Percentiles rank a stretch among this genome's conserved stretches.
Conservation (phyloP, 2,113 vertebrate genomes). For the Xiphophorus couchianus region DNA sequence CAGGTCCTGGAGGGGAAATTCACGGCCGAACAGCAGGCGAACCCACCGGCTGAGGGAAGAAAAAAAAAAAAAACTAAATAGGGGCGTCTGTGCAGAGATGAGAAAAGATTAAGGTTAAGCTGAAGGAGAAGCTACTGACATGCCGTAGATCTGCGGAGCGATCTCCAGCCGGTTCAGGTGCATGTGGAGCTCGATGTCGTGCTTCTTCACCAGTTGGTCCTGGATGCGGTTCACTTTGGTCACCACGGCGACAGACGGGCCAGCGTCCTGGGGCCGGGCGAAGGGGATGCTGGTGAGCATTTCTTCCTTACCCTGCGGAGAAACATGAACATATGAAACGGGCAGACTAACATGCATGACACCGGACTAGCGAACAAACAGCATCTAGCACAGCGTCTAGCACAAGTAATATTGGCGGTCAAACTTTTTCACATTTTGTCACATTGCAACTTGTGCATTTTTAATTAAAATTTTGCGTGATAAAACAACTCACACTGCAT, state of each 20-base stretch:
- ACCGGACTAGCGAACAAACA: not conserved
- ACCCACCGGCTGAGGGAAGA: slow-evolving; percentile 90
- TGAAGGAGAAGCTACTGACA: slow-evolving; percentile 85
- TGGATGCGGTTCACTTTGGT: slow-evolving; percentile 99
- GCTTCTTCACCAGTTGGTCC: slow-evolving; percentile 95
- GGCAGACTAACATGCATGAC: not conserved
- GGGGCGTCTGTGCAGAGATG: slow-evolving; percentile 26
- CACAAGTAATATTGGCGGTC: not conserved
- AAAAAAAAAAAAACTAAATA: slow-evolving; percentile 3
- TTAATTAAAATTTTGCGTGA: too few relatives aligned
- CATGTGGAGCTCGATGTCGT: slow-evolving; percentile 96
- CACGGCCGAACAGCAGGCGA: slow-evolving; percentile 92
- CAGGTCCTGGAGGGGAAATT: slow-evolving; percentile 96
- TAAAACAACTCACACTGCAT: not conserved
- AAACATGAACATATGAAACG: not conserved
- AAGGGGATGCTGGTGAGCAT: slow-evolving; percentile 94
- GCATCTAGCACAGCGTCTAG: not conserved
- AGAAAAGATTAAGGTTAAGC: not conserved
- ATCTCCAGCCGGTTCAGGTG: slow-evolving; percentile 97
- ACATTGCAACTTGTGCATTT: not conserved
- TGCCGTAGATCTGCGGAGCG: slow-evolving; percentile 96
- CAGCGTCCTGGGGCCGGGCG: slow-evolving; percentile 93
- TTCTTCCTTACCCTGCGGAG: slow-evolving; percentile 90
- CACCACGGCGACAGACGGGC: slow-evolving; percentile 96
- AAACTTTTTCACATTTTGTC: not conserved